These are phyloP conservation scores for Pangasius djambal DNA, from an alignment of 2,797 vertebrate species.

Conservation along the genomic window DNA sequence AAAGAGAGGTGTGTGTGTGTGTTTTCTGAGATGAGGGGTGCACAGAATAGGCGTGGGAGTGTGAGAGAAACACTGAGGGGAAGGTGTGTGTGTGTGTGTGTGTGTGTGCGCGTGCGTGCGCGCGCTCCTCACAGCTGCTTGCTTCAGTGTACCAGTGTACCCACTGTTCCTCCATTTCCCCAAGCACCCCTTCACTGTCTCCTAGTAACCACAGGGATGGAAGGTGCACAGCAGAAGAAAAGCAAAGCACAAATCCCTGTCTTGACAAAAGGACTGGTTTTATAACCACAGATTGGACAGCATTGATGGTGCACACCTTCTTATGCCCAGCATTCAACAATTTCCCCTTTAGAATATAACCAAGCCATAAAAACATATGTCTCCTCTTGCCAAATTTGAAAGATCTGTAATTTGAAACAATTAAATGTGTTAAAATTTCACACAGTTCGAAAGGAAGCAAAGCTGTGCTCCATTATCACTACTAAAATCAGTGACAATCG, in stretches of 20 bases:
- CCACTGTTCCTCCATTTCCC: slow-evolving; percentile 55
- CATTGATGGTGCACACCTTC: slow-evolving; percentile 17
- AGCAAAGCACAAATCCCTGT: slow-evolving; percentile 37
- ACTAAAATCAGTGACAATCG: not conserved
- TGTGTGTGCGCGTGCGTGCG: not conserved
- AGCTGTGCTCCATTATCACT: not conserved
- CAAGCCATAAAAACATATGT: not conserved
- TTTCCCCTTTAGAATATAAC: not conserved
- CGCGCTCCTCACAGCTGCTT: slow-evolving; percentile 59
- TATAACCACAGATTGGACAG: slow-evolving; percentile 22
- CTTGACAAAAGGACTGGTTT: slow-evolving; percentile 38
- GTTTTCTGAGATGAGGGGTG: slow-evolving; percentile 18
- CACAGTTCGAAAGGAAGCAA: not conserved
- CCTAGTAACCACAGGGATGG: slow-evolving; percentile 60
- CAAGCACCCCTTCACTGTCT: slow-evolving; percentile 53
- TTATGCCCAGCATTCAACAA: slow-evolving; percentile 20
- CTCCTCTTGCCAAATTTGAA: not conserved
- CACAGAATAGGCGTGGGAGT: not conserved
- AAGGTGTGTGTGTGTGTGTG: not conserved
- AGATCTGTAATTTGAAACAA: not conserved
- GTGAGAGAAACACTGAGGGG: not conserved
- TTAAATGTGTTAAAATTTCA: not conserved
- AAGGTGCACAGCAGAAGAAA: slow-evolving; percentile 54
- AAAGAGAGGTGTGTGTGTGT: slow-evolving; percentile 14
- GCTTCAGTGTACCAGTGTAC: slow-evolving; percentile 59